A percentile compares a stretch with the other conserved stretches of the same genome.
phyloP scores from a whole-genome alignment of 2,888 invertebrate genomes.

The Mimas tiliae region DNA sequence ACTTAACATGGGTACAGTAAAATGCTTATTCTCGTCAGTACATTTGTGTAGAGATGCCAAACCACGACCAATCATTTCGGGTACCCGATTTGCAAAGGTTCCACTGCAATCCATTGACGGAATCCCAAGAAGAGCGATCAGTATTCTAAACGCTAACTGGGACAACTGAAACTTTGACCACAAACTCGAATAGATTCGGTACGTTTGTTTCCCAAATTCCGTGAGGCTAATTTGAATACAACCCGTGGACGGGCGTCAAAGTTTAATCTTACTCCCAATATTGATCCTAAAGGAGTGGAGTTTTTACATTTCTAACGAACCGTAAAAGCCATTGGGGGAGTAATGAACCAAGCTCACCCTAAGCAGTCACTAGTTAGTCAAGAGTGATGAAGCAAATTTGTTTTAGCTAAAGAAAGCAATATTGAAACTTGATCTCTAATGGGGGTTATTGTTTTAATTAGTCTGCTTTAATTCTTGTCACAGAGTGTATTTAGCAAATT shows the following conservation, averaged over 20 bases:
- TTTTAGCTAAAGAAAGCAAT: slow-evolving; percentile 29
- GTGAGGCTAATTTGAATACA: slow-evolving; percentile 61
- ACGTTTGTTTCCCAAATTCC: slow-evolving; percentile 54
- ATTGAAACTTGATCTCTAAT: slow-evolving; percentile 24
- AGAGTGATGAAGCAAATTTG: slow-evolving; percentile 43
- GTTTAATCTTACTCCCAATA: slow-evolving; percentile 67
- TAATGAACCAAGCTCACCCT: slow-evolving; percentile 53
- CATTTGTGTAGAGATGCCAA: slow-evolving; percentile 2
- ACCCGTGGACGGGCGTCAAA: slow-evolving; percentile 53
- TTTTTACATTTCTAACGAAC: slow-evolving; percentile 75
- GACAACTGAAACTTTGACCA: slow-evolving; percentile 52
- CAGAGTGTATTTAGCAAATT: background rate
- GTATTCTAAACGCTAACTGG: slow-evolving; percentile 51
- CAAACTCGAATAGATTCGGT: slow-evolving; percentile 49
- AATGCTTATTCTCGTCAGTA: too few species aligned
- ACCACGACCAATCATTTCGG: background rate
- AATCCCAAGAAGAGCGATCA: slow-evolving; percentile 39
- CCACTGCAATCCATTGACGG: slow-evolving; percentile 31
- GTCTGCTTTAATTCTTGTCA: slow-evolving; percentile 1
- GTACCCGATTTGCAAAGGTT: background rate
- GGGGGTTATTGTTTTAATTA: slow-evolving; percentile 21
- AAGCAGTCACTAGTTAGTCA: slow-evolving; percentile 41
- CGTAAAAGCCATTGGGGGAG: slow-evolving; percentile 56
- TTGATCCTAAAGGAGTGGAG: slow-evolving; percentile 66
- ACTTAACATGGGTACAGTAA: too few species aligned